Percentiles rank a stretch among this genome's conserved stretches.
Evolutionary conservation across 1,140 invertebrate genomes (phyloP).

Genomic region (Zaprionus inermis): DNA sequence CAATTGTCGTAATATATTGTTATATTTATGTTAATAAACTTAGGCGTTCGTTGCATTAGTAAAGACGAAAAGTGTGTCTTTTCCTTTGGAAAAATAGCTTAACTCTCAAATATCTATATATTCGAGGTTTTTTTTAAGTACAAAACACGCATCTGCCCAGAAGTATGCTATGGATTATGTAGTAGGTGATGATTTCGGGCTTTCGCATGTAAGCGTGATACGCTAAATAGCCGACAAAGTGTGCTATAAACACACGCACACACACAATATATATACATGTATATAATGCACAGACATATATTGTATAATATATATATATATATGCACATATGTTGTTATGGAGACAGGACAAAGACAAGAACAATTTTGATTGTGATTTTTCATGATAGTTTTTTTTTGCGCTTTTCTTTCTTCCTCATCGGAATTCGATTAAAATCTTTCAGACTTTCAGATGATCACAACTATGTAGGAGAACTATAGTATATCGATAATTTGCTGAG

Average conservation of each 20-base stretch:
- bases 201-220: constrained; percentile 10
- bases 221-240: constrained; percentile 16
- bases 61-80: no score
- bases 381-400: constrained; percentile 20
- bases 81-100: no score
- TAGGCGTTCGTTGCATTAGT: no score
- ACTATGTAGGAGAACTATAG: neutral
- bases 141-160: neutral
- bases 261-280: constrained; percentile 5
- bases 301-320: neutral
- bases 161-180: neutral
- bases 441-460: no score
- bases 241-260: neutral
- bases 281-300: constrained; percentile 10
- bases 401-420: neutral
- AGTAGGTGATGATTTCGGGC: neutral
- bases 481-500: neutral
- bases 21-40: no score
- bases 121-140: neutral
- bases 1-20: neutral
- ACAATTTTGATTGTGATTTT: constrained; percentile 19
- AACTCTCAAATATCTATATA: no score
- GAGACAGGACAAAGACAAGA: constrained; percentile 38
- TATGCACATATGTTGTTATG: neutral
- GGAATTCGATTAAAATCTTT: neutral